These are phyloP conservation scores for Centropus unirufus DNA, from an alignment of 2,113 vertebrate species.

Conservation along the genomic window DNA sequence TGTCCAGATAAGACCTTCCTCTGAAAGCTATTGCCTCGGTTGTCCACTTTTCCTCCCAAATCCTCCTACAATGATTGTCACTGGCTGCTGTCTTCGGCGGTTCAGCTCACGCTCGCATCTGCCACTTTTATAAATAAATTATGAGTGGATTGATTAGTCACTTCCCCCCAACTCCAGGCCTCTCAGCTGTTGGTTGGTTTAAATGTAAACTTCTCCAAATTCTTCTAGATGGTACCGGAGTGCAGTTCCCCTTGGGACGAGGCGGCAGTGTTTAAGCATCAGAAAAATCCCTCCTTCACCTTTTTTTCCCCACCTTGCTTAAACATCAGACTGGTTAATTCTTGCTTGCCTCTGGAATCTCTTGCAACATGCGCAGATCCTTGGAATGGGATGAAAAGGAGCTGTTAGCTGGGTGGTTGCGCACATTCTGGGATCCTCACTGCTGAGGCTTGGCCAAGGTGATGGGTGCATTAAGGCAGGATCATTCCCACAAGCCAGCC, in stretches of 20 bases:
- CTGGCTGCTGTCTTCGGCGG: not conserved
- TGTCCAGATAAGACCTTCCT: not conserved
- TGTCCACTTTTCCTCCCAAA: not conserved
- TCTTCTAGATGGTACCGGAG: not conserved
- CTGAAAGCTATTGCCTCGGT: not conserved
- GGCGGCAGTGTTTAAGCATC: not conserved
- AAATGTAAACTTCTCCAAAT: not conserved
- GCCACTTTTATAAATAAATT: constrained; percentile 62
- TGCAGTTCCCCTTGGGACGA: not conserved
- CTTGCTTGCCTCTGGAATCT: not conserved
- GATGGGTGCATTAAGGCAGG: not conserved
- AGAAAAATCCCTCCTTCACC: not conserved
- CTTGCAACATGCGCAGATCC: not conserved
- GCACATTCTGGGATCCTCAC: not conserved
- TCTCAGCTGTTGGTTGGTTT: not conserved
- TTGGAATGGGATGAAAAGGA: not conserved
- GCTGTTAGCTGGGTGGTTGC: not conserved
- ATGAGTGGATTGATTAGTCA: constrained; percentile 66
- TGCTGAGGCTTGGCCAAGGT: too few relatives aligned
- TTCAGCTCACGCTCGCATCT: not conserved
- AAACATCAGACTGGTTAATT: not conserved
- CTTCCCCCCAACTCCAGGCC: constrained; percentile 31
- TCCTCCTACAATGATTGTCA: not conserved
- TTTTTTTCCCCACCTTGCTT: not conserved
- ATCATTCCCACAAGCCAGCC: not conserved